Evolutionary conservation across 2,797 vertebrate genomes (phyloP).

Genomic region (Notoglanidium macrostoma): DNA sequence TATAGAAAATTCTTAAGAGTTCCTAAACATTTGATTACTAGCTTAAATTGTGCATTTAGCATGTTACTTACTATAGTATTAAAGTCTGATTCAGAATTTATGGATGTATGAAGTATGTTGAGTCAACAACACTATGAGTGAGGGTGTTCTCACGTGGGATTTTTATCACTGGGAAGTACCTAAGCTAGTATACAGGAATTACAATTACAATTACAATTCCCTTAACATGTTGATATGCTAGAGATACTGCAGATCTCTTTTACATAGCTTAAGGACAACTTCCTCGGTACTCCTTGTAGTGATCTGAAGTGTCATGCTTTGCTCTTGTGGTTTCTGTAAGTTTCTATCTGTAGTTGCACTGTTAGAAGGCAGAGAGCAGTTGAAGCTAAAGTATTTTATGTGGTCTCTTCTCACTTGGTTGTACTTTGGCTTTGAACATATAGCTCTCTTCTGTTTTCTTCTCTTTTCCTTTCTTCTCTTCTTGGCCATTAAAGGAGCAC

Average conservation of each 20-base stretch:
- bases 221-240: neutral
- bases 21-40: too few relatives aligned
- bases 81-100: neutral
- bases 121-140: neutral
- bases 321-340: slow-evolving; percentile 10
- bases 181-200: neutral
- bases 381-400: neutral
- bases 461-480: neutral
- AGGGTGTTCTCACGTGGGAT: neutral
- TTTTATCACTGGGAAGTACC: neutral
- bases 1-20: too few relatives aligned
- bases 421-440: neutral
- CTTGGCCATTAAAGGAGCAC: neutral
- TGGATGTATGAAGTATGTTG: neutral
- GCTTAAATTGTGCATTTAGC: neutral
- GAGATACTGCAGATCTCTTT: neutral
- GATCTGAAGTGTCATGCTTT: neutral
- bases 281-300: neutral
- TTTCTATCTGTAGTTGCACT: neutral
- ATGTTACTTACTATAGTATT: neutral
- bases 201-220: neutral
- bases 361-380: neutral
- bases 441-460: neutral
- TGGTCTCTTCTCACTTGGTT: neutral
- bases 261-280: neutral